Percentiles rank a stretch among this genome's conserved stretches.
Conservation (phyloP, 2,888 invertebrate species). For the Ischnura elegans region DNA sequence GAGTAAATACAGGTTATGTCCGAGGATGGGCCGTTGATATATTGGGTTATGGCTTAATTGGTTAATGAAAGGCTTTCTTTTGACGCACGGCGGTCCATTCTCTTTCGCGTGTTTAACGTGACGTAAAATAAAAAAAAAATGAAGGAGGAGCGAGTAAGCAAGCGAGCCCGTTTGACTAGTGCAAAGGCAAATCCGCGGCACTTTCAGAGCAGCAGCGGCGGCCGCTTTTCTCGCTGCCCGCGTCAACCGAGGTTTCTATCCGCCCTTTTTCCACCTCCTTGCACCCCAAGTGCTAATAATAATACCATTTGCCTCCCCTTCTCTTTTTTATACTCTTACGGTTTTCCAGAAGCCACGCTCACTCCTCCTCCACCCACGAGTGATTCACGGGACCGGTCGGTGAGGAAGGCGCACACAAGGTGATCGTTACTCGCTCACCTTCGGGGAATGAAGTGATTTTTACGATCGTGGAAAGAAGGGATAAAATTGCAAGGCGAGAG, state of each 20-base stretch:
- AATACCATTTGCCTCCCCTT: neutral
- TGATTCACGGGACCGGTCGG: neutral
- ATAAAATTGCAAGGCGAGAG: neutral
- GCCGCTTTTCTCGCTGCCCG: neutral
- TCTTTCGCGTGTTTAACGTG: slow-evolving; percentile 23
- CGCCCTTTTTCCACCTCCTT: neutral
- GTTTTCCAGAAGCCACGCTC: neutral
- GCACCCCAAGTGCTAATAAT: neutral
- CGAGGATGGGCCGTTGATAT: neutral
- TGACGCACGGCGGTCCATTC: neutral
- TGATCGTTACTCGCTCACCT: neutral
- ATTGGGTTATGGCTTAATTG: slow-evolving; percentile 24
- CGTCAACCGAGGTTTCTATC: neutral
- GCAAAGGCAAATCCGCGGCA: neutral
- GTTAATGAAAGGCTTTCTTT: slow-evolving; percentile 10
- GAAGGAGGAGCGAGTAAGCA: neutral
- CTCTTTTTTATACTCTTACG: neutral
- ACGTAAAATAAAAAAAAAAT: neutral
- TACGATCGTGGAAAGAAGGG: neutral
- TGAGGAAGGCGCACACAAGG: too few species aligned
- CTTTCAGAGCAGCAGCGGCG: neutral
- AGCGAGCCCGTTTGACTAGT: neutral
- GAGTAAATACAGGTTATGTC: slow-evolving; percentile 44
- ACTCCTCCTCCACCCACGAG: neutral
- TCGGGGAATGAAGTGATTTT: slow-evolving; percentile 7